Evolutionary conservation across 2,797 vertebrate species (phyloP), one percentile per base, ranked within the genome.

Genomic region (Synaphobranchus kaupii): DNA sequence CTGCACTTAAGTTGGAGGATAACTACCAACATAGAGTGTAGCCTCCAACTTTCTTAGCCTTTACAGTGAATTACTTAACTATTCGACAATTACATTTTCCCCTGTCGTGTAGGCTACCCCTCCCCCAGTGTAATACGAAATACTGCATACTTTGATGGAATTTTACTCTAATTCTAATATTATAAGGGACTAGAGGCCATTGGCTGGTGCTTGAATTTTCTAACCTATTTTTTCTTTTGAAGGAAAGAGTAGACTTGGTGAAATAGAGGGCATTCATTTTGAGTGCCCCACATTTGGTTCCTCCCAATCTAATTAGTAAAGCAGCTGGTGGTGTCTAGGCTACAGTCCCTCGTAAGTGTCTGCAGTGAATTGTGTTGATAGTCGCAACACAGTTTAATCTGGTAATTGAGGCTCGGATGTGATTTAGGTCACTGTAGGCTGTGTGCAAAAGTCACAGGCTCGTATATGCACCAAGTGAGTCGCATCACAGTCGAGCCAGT

Each of bases 281-380:
- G 17, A 58, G 54, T 86, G 54, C n/a, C 85, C 85, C 73, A 63
- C 17, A 60, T 86, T 81, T 31, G 56, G 34, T 58, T 76, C 44
- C 4, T 13, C 56, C 25, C 56, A 80, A 25, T 48, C 54, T 80
- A 81, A 63, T 63, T 39, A 78, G 4, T 78, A 83, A 56, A 81
- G 73, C 34, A 66, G 47, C 34, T 86, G 54, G 31, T 76, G 54
- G 60, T 58, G 39, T 1, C 48, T 80, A n/a, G 60, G 25, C 60
- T 22, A 20, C 13, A 47, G 0, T 44, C 39, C 34, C 6, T 78
- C 12, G 6, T 47, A 44, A 12, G 68, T 73, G 68, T 47, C 34
- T 20, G 73, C 39, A 34, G 15, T 15, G 7, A 1, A 0, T 39
- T 39, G 4, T 17, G 2, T 80, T n/a, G 22, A 80, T 5, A n/a